Base-by-base conservation (phyloP, 2,113 vertebrate species). In the Neolamprologus ventralis region DNA sequence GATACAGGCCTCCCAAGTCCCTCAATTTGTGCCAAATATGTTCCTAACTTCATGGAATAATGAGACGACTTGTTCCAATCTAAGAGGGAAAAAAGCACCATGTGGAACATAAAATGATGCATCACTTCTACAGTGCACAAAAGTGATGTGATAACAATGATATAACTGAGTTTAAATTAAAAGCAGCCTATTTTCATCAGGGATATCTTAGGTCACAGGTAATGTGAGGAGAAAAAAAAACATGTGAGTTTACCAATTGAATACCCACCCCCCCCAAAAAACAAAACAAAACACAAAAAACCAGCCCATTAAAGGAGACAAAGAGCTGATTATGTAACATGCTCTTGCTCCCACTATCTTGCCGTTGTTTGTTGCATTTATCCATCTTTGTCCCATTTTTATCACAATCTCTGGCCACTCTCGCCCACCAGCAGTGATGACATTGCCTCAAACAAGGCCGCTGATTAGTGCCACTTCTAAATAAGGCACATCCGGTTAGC, bases 401-500 rank as follows among this genome's bases (percentile, higher is more conserved):
- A 57, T 88, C 60, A 84, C 16, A 16, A 33, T 81, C 83, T 91
- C 83, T 81, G 84, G 83, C 83, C 79, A 83, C 68, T 85, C 87
- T 81, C 73, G 63, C 84, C 47, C 54, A 37, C 57, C 2, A n/a
- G 71, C 8, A 37, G 84, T 84, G 85, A 90, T 91, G 86, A 88
- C 89, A 89, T 89, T 57, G 87, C 85, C 84, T 87, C 79, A 55
- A 75, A 85, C 85, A 80, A 86, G 78, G 82, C 83, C 87, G 92
- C 92, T 94, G 89, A 91, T 89, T 92, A 94, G 79, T 73, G 45
- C 68, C 31, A 79, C 87, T 89, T 94, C 94, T 96, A 96, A 96
- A 96, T 94, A 95, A 88, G 91, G 91, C 87, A 87, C 91, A 95
- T 96, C 95, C 95, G 94, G 95, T 94, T 96, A 88, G 93, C 93